Percentiles rank a stretch among this genome's conserved stretches.
phyloP scores from a whole-genome alignment of 2,888 invertebrate species.

The Phyto melanocephala region DNA sequence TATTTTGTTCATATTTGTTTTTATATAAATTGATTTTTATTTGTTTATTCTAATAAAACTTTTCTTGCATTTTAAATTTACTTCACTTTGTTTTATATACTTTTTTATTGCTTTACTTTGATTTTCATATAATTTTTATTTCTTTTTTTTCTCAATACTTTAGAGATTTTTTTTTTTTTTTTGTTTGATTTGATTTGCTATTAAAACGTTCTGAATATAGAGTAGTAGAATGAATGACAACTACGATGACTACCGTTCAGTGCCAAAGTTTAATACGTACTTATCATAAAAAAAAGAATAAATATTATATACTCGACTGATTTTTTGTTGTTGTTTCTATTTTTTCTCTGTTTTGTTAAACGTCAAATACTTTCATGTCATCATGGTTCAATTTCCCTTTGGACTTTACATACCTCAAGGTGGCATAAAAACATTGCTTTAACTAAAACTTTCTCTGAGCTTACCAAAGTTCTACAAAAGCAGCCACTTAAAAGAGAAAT shows the following conservation, averaged over 20 bases:
- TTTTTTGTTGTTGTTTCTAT: not conserved
- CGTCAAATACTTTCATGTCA: conserved; percentile 37
- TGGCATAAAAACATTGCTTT: conserved; percentile 9
- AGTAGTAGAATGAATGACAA: conserved; percentile 25
- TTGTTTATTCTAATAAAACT: not conserved
- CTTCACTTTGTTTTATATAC: not conserved
- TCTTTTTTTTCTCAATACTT: conserved; percentile 12
- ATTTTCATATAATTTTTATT: conserved; percentile 13
- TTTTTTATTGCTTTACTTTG: conserved; percentile 32
- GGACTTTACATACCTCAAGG: conserved; percentile 22
- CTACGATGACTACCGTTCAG: conserved; percentile 37
- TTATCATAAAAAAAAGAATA: conserved; percentile 19
- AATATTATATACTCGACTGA: not conserved
- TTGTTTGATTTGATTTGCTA: not conserved
- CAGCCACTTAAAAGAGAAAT: conserved; percentile 6
- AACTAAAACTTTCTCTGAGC: conserved; percentile 34
- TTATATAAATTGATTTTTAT: not conserved
- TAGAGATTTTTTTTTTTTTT: conserved; percentile 8
- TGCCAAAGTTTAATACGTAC: conserved; percentile 56
- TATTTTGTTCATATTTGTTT: not conserved
- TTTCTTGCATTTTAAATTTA: not conserved
- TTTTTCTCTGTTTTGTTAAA: conserved; percentile 8
- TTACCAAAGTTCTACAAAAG: conserved; percentile 7
- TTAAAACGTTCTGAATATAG: conserved; percentile 13
- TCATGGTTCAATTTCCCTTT: conserved; percentile 30